These are phyloP conservation scores for Chironomus striatipennis DNA, from an alignment of 1,140 invertebrate species.

Conservation along the genomic window DNA sequence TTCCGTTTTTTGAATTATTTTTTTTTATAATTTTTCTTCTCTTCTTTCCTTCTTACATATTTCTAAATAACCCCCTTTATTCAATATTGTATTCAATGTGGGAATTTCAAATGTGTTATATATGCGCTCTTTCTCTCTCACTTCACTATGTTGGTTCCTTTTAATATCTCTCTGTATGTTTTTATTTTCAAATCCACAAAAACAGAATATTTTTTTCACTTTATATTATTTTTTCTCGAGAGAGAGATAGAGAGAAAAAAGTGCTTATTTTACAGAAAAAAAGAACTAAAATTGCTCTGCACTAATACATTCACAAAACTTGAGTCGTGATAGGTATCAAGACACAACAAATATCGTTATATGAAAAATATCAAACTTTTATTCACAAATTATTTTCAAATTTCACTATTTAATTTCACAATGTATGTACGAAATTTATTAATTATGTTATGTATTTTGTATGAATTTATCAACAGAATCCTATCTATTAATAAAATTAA, in stretches of 20 bases:
- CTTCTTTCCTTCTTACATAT: neutral
- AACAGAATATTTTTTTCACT: neutral
- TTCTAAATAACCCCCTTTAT: slow-evolving; percentile 22
- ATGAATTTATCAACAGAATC: no score
- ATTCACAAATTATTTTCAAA: neutral
- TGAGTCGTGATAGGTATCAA: neutral
- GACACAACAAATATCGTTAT: neutral
- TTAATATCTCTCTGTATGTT: neutral
- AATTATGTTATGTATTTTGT: no score
- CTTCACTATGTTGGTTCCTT: no score
- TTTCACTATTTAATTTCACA: neutral
- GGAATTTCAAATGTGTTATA: slow-evolving; percentile 13
- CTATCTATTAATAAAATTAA: no score
- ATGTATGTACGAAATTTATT: neutral
- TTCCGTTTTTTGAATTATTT: slow-evolving; percentile 8
- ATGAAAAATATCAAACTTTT: neutral
- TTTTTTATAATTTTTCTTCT: neutral
- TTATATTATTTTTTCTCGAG: neutral
- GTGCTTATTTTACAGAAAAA: no score
- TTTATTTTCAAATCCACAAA: neutral
- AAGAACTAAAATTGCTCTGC: neutral
- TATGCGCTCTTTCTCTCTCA: neutral
- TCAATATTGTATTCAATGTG: slow-evolving; percentile 13
- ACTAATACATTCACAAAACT: neutral
- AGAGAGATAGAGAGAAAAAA: neutral